These are phyloP conservation scores for Ceuthmochares aereus DNA, from an alignment of 2,113 vertebrate genomes.

Conservation along the genomic window DNA sequence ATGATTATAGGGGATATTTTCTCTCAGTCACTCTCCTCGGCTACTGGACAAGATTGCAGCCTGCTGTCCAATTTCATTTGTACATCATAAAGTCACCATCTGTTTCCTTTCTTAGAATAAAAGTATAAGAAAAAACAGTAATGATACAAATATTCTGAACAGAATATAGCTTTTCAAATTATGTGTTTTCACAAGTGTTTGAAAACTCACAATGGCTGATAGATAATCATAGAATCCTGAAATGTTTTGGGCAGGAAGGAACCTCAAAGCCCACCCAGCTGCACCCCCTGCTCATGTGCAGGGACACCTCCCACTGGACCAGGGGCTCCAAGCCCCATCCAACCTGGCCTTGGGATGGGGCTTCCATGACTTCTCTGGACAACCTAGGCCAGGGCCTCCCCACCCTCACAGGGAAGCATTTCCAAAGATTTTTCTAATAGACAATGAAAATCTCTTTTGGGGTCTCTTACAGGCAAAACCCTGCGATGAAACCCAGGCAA, in stretches of 20 bases:
- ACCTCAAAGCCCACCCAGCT: too few species aligned
- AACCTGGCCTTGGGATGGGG: too few species aligned
- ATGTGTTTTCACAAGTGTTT: neutral
- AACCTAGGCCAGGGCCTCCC: too few species aligned
- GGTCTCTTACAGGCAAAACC: too few species aligned
- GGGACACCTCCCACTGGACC: too few species aligned
- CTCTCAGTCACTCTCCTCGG: neutral
- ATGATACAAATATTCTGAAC: neutral
- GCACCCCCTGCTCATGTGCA: too few species aligned
- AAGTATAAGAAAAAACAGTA: neutral
- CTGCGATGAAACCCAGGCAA: neutral
- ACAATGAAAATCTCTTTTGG: accelerated
- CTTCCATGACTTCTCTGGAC: too few species aligned
- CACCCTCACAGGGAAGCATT: too few species aligned
- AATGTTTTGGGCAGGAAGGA: too few species aligned
- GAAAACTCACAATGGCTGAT: neutral
- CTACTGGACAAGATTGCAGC: neutral
- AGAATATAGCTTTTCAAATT: neutral
- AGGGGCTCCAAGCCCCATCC: too few species aligned
- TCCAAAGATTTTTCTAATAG: neutral
- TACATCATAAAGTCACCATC: neutral
- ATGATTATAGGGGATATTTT: neutral
- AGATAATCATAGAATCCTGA: too few species aligned
- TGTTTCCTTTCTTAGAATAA: neutral
- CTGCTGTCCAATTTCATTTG: neutral